phyloP scores from a whole-genome alignment of 2,113 vertebrate species.

The Corythaeola cristata region DNA sequence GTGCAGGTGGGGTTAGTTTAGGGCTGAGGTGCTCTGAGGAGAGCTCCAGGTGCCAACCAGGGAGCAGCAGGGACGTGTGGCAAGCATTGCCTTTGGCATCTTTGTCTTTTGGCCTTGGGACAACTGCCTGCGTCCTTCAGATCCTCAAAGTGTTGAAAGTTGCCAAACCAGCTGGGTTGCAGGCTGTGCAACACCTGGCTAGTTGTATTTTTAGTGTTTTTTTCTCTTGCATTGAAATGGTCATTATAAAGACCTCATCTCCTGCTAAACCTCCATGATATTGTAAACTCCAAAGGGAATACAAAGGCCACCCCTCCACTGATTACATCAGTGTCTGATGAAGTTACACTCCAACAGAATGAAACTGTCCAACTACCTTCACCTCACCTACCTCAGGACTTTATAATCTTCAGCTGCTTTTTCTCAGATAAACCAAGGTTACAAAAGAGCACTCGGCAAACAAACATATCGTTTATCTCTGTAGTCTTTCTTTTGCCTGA shows the following conservation, averaged over 20 bases:
- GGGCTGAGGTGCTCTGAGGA: not conserved
- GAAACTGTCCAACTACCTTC: not conserved
- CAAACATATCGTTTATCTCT: not conserved
- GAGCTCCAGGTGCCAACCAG: not conserved
- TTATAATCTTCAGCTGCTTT: not conserved
- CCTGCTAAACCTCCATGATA: not conserved
- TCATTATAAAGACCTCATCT: not conserved
- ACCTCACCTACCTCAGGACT: not conserved
- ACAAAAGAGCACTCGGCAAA: not conserved
- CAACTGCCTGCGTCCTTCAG: not conserved
- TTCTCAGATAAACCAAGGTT: constrained; percentile 37
- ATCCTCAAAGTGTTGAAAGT: not conserved
- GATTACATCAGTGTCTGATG: not conserved
- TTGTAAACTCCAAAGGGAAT: not conserved
- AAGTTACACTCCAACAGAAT: not conserved
- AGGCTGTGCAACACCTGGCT: not conserved
- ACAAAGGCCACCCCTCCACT: not conserved
- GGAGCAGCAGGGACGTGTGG: not conserved
- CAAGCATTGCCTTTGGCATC: not conserved
- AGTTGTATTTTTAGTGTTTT: not conserved
- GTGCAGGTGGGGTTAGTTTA: not conserved
- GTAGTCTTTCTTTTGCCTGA: not conserved
- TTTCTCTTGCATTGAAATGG: not conserved
- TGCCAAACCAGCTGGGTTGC: not conserved
- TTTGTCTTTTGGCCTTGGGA: not conserved